Percentiles rank a stretch among this genome's conserved stretches.
Evolutionary conservation across 1,140 invertebrate genomes (phyloP).

Genomic region (Hesperophylax magnus): DNA sequence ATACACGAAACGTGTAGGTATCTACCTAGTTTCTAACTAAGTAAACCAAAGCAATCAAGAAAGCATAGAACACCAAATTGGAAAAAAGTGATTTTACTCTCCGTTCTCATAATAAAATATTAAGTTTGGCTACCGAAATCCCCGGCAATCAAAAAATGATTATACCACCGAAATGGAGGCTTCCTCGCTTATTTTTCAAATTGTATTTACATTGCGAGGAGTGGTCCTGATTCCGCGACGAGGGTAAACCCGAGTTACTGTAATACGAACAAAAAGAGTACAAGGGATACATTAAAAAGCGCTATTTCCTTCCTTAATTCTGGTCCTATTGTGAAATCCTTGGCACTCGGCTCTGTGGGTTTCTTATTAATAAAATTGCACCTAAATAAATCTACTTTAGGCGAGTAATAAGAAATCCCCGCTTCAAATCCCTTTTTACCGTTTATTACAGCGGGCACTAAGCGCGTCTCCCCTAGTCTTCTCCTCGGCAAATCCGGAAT

Average conservation of each 20-base stretch:
- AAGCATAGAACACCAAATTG: too few species aligned
- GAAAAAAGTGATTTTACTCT: too few species aligned
- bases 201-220: slow-evolving; percentile 9
- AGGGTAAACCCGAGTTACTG: slow-evolving; percentile 18
- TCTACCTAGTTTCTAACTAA: too few species aligned
- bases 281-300: slow-evolving; percentile 54
- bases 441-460: slow-evolving; percentile 51
- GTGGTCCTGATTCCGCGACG: neutral
- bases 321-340: slow-evolving; percentile 39
- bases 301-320: slow-evolving; percentile 56
- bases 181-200: neutral
- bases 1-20: too few species aligned
- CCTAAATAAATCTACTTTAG: slow-evolving; percentile 49
- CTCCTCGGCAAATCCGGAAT: slow-evolving; percentile 49
- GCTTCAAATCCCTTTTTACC: slow-evolving; percentile 52
- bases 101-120: too few species aligned
- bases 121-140: too few species aligned
- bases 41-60: too few species aligned
- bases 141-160: too few species aligned
- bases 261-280: slow-evolving; percentile 42
- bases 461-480: slow-evolving; percentile 31
- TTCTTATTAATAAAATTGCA: slow-evolving; percentile 58
- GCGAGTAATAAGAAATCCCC: slow-evolving; percentile 50
- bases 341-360: slow-evolving; percentile 35
- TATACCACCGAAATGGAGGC: too few species aligned